phyloP scores from a whole-genome alignment of 2,888 invertebrate species.

The Heteromurus nitidus region DNA sequence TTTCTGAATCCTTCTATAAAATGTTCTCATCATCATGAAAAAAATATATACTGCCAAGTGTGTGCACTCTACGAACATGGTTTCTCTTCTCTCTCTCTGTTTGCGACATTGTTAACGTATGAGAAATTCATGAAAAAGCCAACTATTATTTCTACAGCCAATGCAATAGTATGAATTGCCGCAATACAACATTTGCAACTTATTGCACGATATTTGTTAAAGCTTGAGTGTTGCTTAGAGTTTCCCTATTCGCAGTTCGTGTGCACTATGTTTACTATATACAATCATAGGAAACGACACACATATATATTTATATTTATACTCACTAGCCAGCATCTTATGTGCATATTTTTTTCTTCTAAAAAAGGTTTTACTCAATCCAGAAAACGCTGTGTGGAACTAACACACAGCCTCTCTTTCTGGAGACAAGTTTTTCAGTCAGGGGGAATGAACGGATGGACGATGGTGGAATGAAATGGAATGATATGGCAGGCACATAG shows the following conservation, averaged over 20 bases:
- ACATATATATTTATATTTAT: too few species aligned
- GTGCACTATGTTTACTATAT: neutral
- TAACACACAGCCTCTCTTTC: slow-evolving; percentile 17
- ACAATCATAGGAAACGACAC: neutral
- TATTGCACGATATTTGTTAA: slow-evolving; percentile 59
- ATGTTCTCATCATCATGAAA: slow-evolving; percentile 29
- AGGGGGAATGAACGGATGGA: slow-evolving; percentile 33
- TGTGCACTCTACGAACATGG: neutral
- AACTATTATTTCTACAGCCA: slow-evolving; percentile 59
- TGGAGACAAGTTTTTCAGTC: slow-evolving; percentile 22
- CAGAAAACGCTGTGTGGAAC: slow-evolving; percentile 1
- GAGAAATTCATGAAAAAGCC: slow-evolving; percentile 64
- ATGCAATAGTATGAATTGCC: slow-evolving; percentile 58
- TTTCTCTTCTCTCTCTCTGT: too few species aligned
- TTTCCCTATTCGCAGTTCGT: neutral
- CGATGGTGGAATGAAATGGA: slow-evolving; percentile 33
- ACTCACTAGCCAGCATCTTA: too few species aligned
- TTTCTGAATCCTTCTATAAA: slow-evolving; percentile 17
- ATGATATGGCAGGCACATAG: slow-evolving; percentile 19
- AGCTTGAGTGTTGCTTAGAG: slow-evolving; percentile 36
- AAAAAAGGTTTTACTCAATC: slow-evolving; percentile 12
- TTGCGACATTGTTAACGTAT: slow-evolving; percentile 58
- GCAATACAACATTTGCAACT: slow-evolving; percentile 66
- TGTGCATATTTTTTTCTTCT: slow-evolving; percentile 1
- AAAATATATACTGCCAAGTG: neutral